Base-by-base conservation (phyloP, 2,797 vertebrate genomes). In the Pseudochirops corinnae region DNA sequence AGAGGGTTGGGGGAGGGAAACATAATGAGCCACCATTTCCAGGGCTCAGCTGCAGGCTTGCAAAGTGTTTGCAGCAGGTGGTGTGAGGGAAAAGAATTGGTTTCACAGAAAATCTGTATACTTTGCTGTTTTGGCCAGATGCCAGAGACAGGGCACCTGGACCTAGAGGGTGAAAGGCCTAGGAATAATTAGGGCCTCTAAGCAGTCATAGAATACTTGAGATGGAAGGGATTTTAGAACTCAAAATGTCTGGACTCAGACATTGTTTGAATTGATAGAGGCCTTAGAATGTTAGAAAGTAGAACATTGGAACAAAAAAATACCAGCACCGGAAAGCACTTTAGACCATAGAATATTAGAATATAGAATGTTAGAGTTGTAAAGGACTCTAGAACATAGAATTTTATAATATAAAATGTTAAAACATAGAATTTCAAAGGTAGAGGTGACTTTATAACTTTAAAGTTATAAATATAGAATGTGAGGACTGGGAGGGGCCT, bases 1-100 rank as follows among this genome's bases (percentile, higher is more conserved):
- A 92, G 28, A 26, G 21, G 21, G 21, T 24, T 24, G 10, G 21
- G 74, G 74, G 74, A 87, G 74, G 74, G 39, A 87, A 26, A 50
- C 74, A 24, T 87, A 87, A 87, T 87, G 11, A 87, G 74, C 74
- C 74, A 87, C 21, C 74, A 87, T 46, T 87, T 87, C 74, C 74
- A 87, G 74, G 74, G 39, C 74, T 87, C 74, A 50, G 74, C 74
- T 87, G 74, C 74, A 46, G 74, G 21, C 74, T 50, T 50, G 74
- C 74, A 87, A 87, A 87, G 74, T 87, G 74, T 87, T 87, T 87
- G 74, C 67, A 87, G 74, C 74, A 87, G 74, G 74, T 87, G 74
- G 74, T 87, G 39, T 46, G 67, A 74, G n/a, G 67, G 67, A 18
- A 67, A 74, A 74, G n/a, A 39, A 74, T 18, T 4, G 1, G 39